Evolutionary conservation across 2,113 vertebrate genomes (phyloP), one percentile per base, ranked within the genome.

Genomic region (Ahaetulla prasina): DNA sequence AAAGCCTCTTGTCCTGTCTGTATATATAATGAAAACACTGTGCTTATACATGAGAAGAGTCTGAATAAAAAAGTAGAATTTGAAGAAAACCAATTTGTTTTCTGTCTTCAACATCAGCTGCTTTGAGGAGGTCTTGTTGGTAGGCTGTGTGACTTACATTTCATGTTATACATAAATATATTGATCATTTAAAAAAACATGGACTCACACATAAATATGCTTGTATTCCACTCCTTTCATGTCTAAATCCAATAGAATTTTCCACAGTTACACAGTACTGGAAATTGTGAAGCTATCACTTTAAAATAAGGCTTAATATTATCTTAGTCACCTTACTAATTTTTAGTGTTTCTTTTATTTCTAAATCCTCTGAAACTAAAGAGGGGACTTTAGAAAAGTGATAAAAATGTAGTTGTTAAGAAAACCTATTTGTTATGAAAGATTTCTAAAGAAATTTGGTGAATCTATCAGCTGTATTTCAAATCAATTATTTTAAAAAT

Each of bases 91-190:
- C 52, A 53, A 10, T 93, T 94, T 88, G 89, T 93, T 86, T 97
- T 94, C 95, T 91, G 88, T 92, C 89, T 91, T 95, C 80, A 35
- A n/a, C 23, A 60, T 20, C 30, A 94, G 60, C 9, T 94, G 89
- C 89, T 96, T 95, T 95, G 85, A 90, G 50, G 87, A 85, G 91
- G 53, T 94, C 92, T 95, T 35, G 27, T 95, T 96, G 90, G 94
- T 90, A 85, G 94, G 86, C 91, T 89, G 16, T 27, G 90, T 95
- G 93, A 86, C 89, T 94, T 30, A 93, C 89, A 93, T 93, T 96
- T 95, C 93, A 87, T 96, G 94, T 96, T 2, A 35, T 93, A 95
- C 80, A 94, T 1, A 95, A 96, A 93, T 91, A 43, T 95, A 96
- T 49, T 94, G 74, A 89, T 95, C 63, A 27, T 85, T 92, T 85